These are phyloP conservation scores for Meloidogyne floridensis DNA, from an alignment of 1,140 invertebrate genomes.

Conservation along the genomic window DNA sequence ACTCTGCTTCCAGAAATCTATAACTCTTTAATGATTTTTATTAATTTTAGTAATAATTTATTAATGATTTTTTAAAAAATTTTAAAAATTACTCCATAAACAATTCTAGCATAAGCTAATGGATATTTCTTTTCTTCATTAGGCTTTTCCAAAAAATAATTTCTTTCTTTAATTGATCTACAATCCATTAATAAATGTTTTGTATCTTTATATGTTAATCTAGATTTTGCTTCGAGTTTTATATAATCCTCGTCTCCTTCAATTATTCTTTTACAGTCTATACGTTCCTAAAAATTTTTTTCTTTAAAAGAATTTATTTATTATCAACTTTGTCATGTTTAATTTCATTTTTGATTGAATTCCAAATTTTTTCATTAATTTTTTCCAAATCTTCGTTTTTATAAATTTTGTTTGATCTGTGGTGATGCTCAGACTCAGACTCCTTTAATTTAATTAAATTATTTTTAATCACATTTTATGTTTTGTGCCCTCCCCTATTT, in stretches of 20 bases:
- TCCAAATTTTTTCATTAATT: too few species aligned
- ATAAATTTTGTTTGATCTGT: too few species aligned
- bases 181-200: conserved; percentile 23
- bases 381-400: too few species aligned
- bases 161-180: conserved; percentile 16
- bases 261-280: not conserved
- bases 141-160: conserved; percentile 20
- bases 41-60: too few species aligned
- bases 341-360: too few species aligned
- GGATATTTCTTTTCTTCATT: conserved; percentile 19
- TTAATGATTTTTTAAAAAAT: not conserved
- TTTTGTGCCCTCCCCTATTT: too few species aligned
- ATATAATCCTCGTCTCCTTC: not conserved
- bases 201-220: conserved; percentile 21
- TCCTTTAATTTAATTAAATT: too few species aligned
- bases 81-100: conserved; percentile 19
- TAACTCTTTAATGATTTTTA: conserved; percentile 21
- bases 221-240: not conserved
- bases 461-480: too few species aligned
- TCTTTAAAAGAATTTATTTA: too few species aligned
- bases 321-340: too few species aligned
- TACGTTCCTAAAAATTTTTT: too few species aligned
- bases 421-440: too few species aligned
- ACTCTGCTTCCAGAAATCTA: conserved; percentile 29
- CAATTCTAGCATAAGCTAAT: conserved; percentile 29